phyloP scores from a whole-genome alignment of 2,113 vertebrate genomes.

The Lepisosteus oculatus region DNA sequence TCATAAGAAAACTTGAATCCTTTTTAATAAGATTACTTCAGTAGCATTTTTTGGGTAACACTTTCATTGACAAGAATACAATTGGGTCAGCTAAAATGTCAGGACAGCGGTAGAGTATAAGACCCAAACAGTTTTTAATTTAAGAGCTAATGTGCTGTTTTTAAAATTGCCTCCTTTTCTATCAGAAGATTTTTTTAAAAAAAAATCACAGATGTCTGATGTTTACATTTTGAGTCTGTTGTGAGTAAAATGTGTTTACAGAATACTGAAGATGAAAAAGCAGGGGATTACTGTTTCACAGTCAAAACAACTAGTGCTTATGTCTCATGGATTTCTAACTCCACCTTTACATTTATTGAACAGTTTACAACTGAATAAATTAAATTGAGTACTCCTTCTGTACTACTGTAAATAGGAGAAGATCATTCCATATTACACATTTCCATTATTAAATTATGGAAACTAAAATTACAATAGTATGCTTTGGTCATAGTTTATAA shows the following conservation, averaged over 20 bases:
- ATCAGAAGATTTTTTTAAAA: constrained; percentile 50
- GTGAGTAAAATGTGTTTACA: constrained; percentile 43
- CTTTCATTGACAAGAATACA: constrained; percentile 26
- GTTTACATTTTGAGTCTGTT: constrained; percentile 44
- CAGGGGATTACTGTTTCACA: constrained; percentile 39
- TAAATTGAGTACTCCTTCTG: no score
- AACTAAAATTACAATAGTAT: no score
- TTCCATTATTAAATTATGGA: no score
- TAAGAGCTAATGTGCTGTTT: constrained; percentile 54
- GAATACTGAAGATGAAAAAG: constrained; percentile 41
- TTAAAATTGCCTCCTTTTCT: constrained; percentile 56
- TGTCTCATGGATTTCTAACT: constrained; percentile 30
- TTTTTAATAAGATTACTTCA: constrained; percentile 20
- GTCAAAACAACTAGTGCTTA: constrained; percentile 26
- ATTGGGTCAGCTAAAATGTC: constrained; percentile 15
- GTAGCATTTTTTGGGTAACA: constrained; percentile 34
- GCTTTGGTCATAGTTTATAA: constrained; percentile 26
- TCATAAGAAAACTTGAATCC: constrained; percentile 7
- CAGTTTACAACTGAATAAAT: constrained; percentile 27
- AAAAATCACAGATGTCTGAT: constrained; percentile 40
- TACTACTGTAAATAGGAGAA: no score
- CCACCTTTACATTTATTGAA: constrained; percentile 28
- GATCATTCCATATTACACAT: no score
- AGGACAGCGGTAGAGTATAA: constrained; percentile 6
- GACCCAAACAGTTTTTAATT: constrained; percentile 50